Conservation (phyloP, 2,113 vertebrate species). For the Tragelaphus imberbis region DNA sequence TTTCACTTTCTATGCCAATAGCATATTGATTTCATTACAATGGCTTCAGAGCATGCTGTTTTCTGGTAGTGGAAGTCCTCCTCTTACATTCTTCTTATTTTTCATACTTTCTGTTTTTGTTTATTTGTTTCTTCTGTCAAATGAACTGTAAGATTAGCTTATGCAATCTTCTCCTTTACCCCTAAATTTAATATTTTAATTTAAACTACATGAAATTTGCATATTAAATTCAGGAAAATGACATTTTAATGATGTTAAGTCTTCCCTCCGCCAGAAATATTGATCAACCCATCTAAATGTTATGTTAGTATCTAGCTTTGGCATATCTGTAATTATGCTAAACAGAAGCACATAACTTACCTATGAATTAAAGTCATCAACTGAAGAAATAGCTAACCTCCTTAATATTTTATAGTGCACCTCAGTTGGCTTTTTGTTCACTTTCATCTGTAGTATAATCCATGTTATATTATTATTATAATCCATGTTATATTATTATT, state of each 20-base stretch:
- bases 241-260: not conserved
- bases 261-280: not conserved
- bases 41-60: not conserved
- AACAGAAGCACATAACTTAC: not conserved
- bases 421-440: not conserved
- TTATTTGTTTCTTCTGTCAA: not conserved
- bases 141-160: not conserved
- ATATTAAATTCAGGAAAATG: not conserved
- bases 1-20: not conserved
- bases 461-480: not conserved
- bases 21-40: not conserved
- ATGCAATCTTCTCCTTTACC: not conserved
- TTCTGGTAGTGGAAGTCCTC: not conserved
- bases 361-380: not conserved
- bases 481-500: not conserved
- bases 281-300: not conserved
- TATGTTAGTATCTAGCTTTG: not conserved
- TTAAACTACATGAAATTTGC: not conserved
- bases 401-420: not conserved
- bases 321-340: not conserved
- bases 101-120: not conserved
- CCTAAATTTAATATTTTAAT: not conserved
- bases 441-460: not conserved
- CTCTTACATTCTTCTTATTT: not conserved
- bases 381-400: not conserved